phyloP scores from a whole-genome alignment of 2,888 invertebrate genomes.

The Drosophila demipolita region DNA sequence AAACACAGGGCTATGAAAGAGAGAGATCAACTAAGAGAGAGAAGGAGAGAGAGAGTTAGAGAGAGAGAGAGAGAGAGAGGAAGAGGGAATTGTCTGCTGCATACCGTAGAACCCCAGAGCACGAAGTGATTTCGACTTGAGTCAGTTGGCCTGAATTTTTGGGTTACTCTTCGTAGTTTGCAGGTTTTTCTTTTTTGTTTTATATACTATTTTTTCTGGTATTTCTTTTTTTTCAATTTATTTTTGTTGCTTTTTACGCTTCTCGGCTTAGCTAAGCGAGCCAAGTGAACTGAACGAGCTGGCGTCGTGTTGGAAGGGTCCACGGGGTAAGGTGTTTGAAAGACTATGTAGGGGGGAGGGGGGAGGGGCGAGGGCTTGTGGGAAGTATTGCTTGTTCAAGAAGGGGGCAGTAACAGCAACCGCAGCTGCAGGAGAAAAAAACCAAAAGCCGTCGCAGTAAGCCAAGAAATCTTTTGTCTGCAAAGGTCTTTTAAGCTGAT shows the following conservation, averaged over 20 bases:
- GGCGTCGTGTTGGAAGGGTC: background rate
- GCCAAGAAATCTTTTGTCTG: constrained; percentile 49
- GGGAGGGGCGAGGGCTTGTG: background rate
- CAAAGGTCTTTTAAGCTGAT: constrained; percentile 22
- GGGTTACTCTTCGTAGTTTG: constrained; percentile 37
- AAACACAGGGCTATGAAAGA: constrained; percentile 14
- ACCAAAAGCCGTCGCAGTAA: constrained; percentile 29
- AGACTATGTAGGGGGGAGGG: background rate
- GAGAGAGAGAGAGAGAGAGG: constrained; percentile 4
- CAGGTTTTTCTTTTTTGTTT: constrained; percentile 37
- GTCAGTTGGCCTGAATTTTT: constrained; percentile 56
- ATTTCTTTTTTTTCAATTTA: constrained; percentile 19
- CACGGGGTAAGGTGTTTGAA: background rate
- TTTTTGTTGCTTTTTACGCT: constrained; percentile 55
- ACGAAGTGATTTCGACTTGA: constrained; percentile 41
- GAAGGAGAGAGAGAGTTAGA: background rate
- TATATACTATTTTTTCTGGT: constrained; percentile 1
- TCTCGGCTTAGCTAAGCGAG: constrained; percentile 42
- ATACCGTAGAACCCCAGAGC: constrained; percentile 24
- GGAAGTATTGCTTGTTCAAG: constrained; percentile 12
- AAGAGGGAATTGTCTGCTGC: background rate
- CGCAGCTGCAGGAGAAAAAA: constrained; percentile 7
- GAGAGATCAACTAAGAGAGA: background rate
- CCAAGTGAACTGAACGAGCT: constrained; percentile 44
- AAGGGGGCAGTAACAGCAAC: constrained; percentile 20